Base-by-base conservation (phyloP, 2,888 invertebrate species). In the Patella pellucida region DNA sequence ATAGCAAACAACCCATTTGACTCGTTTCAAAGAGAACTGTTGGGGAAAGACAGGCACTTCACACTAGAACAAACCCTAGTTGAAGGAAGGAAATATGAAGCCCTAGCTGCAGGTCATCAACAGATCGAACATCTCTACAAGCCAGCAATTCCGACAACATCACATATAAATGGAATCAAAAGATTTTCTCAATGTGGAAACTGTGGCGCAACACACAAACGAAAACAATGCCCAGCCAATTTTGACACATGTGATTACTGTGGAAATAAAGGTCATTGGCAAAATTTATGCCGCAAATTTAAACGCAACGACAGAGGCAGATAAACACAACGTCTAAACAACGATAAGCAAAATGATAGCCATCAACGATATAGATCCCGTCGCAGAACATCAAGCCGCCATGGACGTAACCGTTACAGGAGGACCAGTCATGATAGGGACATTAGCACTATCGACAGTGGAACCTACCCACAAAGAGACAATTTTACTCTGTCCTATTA, bases 31-130 rank as follows among this genome's bases (percentile, higher is more conserved):
- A 52, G 72, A 16, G 76, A 73, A 15, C 73, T 78, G 3, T 50
- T 77, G 31, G 54, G 69, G 12, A 69, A 74, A 52, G 68, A 70
- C 4, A 77, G 73, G 62, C 74, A 72, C 7, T 73, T 41, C 69
- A n/a, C 27, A 15, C 16, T 78, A 4, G 14, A 5, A 4, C 27
- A 62, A n/a, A 72, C 71, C n/a, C 62, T 78, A 9, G 72, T 52
- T 9, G 68, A 74, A 50, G 71, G 76, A 11, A 19, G 71, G n/a
- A 69, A 70, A n/a, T 74, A 77, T 69, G 78, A 78, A 51, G 76
- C 76, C 31, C 41, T 74, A 5, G 71, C 69, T 19, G 71, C 73
- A 16, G 73, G 52, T 15, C 51, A 71, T n/a, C 52, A 31, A 31
- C 69, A 75, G 41, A n/a, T 67, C 7, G 31, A 71, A 67, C 56